phyloP scores from a whole-genome alignment of 2,113 vertebrate genomes.

The Poeciliopsis occidentalis region DNA sequence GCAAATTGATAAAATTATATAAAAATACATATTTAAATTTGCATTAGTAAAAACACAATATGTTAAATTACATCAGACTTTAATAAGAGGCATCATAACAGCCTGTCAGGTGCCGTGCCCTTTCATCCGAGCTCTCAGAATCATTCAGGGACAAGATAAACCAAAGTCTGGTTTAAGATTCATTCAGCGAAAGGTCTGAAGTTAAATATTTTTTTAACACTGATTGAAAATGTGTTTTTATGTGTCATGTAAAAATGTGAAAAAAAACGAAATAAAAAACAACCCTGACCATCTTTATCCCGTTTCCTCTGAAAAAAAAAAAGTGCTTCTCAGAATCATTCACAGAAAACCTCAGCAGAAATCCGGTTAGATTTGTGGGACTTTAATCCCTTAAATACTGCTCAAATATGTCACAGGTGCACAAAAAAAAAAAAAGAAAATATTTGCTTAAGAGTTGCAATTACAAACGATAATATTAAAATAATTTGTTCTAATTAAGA shows the following conservation, averaged over 20 bases:
- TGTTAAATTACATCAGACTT: not conserved
- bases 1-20: not conserved
- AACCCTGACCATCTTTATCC: not conserved
- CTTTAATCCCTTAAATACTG: constrained; percentile 17
- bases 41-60: not conserved
- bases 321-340: constrained; percentile 12
- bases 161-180: constrained; percentile 23
- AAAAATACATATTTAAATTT: not conserved
- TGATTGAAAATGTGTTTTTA: not conserved
- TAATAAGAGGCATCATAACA: not conserved
- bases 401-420: not conserved
- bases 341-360: not conserved
- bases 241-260: not conserved
- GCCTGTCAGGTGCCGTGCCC: not conserved
- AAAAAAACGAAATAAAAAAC: not conserved
- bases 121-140: constrained; percentile 4
- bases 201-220: constrained; percentile 8
- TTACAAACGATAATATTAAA: not conserved
- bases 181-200: not conserved
- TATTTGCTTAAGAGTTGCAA: too few relatives aligned
- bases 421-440: not conserved
- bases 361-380: not conserved
- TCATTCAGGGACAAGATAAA: constrained; percentile 32
- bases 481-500: not conserved
- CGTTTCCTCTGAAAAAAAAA: constrained; percentile 14